phyloP scores from a whole-genome alignment of 2,797 vertebrate genomes.

The Xiphophorus birchmanni region DNA sequence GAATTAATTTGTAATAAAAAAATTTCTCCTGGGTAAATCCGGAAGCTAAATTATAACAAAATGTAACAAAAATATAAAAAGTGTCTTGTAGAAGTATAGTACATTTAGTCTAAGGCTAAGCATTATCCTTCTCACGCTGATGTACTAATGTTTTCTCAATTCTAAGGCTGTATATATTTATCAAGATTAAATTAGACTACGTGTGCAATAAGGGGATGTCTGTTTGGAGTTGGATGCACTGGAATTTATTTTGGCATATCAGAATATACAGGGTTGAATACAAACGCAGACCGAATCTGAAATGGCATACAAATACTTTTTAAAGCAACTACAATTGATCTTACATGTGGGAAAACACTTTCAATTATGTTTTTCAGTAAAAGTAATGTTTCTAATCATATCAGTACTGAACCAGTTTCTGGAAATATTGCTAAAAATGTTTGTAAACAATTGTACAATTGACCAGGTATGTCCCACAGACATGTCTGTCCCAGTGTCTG shows the following conservation, averaged over 20 bases:
- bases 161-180: too few species aligned
- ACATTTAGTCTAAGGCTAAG: too few species aligned
- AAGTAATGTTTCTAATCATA: not conserved
- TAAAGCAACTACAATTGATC: not conserved
- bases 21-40: not conserved
- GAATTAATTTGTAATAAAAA: not conserved
- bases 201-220: not conserved
- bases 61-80: not conserved
- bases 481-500: slow-evolving; percentile 3
- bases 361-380: not conserved
- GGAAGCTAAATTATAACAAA: not conserved
- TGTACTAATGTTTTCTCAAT: not conserved
- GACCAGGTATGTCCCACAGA: not conserved
- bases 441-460: slow-evolving; percentile 23
- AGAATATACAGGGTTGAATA: not conserved
- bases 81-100: not conserved
- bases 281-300: not conserved
- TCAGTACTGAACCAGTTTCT: not conserved
- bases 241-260: not conserved
- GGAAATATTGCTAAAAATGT: slow-evolving; percentile 11
- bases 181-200: not conserved
- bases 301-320: not conserved
- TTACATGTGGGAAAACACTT: not conserved
- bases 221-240: not conserved
- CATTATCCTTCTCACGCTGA: too few species aligned